Base-by-base conservation (phyloP, 2,797 vertebrate species). In the Acrossocheilus fasciatus region DNA sequence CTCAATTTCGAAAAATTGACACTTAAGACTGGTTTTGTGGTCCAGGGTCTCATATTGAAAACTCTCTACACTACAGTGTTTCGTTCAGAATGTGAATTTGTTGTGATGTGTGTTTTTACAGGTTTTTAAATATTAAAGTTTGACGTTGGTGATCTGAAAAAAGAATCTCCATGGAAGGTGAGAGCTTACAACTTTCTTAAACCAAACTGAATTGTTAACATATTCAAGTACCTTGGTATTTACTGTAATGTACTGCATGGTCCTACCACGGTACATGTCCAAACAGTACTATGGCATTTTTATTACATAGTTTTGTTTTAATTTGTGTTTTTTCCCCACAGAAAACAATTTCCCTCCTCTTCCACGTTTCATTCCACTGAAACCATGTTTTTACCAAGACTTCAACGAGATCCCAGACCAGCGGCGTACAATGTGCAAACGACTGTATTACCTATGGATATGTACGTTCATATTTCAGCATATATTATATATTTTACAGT, bases 341-440 rank as follows among this genome's bases (percentile, higher is more conserved):
- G 95, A 96, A 92, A 98, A 99, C 94, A 99, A 99, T 92, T 99
- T 99, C 82, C 98, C 98, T 0, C 98, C 98, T 0, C 95, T 99
- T 88, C 98, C 98, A 15, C 93, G 92, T 47, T 98, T 98, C 91
- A 96, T 98, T 87, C 98, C 97, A 0, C 93, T 99, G 91, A 98
- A 96, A 91, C 98, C 98, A 0, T 99, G 98, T 88, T 99, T 99
- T 93, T 98, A 99, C 93, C 98, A 99, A 92, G 97, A 99, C 89
- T 96, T 97, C 34, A 97, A 98, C 1, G 98, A 99, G 92, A 99
- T 99, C 84, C 98, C 98, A 47, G 95, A 97, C 0, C 96, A 96
- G 57, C 92, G 93, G 54, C 97, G 97, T 86, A 93, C 93, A 30
- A 96, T 99, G 93, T 97, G 98, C 95, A 97, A 96, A 91, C 95